Evolutionary conservation across 2,888 invertebrate species (phyloP), one percentile per base, ranked within the genome.

Genomic region (Therioaphis trifolii): DNA sequence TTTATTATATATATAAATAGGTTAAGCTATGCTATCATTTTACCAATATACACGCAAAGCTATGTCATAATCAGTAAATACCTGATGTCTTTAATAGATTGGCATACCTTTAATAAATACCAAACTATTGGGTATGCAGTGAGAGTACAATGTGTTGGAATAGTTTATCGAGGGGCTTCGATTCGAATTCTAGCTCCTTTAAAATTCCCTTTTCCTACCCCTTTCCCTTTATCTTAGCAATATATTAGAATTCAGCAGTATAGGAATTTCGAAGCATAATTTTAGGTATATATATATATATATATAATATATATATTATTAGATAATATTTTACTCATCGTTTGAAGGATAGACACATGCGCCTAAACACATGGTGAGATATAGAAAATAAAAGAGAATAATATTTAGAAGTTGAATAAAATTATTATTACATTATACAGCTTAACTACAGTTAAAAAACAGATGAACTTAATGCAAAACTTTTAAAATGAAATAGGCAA

Each of bases 11-110:
- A n/a, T n/a, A n/a, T n/a, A n/a, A n/a, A n/a, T n/a, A n/a, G n/a
- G n/a, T n/a, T n/a, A n/a, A n/a, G n/a, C n/a, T n/a, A n/a, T n/a
- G n/a, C n/a, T n/a, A n/a, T n/a, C n/a, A n/a, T n/a, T n/a, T n/a
- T n/a, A n/a, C n/a, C n/a, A n/a, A n/a, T n/a, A n/a, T 11, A 43
- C 21, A 55, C 9, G 18, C 1, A 29, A 12, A 24, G 15, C 21
- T n/a, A 0, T 58, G 21, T 49, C 29, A 2, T 49, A 71, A 49
- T 49, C n/a, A 29, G 1, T 21, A 61, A 61, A 61, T 35, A 21
- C 72, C 35, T 72, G 46, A 71, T 49, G 46, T 52, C 18, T n/a
- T 35, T 52, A 52, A 52, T 72, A 21, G 72, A 72, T 72, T 52
- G n/a, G 21, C 14, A 29, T 72, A 72, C 49, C 72, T 35, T 72